A percentile compares a stretch with the other conserved stretches of the same genome.
Conservation (phyloP, 2,888 invertebrate genomes). For the Agrochola lychnidis region DNA sequence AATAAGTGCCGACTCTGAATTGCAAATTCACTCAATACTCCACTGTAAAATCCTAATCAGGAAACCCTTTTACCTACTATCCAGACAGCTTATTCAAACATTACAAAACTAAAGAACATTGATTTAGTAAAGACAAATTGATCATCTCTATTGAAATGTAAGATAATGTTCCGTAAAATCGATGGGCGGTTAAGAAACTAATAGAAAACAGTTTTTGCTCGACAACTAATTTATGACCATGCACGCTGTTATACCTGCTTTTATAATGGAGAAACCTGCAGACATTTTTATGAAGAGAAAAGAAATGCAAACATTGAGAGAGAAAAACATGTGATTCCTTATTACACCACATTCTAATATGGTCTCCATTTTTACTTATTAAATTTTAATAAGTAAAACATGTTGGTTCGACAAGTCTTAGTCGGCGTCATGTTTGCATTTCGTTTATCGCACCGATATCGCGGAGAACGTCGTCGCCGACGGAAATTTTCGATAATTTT, state of each 20-base stretch:
- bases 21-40: slow-evolving; percentile 64
- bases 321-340: neutral
- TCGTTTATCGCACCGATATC: slow-evolving; percentile 78
- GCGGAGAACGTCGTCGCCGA: slow-evolving; percentile 68
- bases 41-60: slow-evolving; percentile 47
- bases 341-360: slow-evolving; percentile 17
- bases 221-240: slow-evolving; percentile 37
- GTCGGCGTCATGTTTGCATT: slow-evolving; percentile 78
- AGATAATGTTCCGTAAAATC: slow-evolving; percentile 41
- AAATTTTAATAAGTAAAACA: slow-evolving; percentile 58
- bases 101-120: slow-evolving; percentile 15
- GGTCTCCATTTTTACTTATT: no score
- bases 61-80: slow-evolving; percentile 44
- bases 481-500: slow-evolving; percentile 82
- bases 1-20: slow-evolving; percentile 63
- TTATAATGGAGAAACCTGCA: slow-evolving; percentile 21
- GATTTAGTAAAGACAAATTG: slow-evolving; percentile 26
- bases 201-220: slow-evolving; percentile 37
- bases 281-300: slow-evolving; percentile 10
- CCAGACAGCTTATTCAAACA: slow-evolving; percentile 34
- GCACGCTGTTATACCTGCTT: slow-evolving; percentile 12
- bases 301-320: neutral
- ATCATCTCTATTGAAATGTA: slow-evolving; percentile 40
- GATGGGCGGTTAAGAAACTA: slow-evolving; percentile 29
- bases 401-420: slow-evolving; percentile 56